Percentiles rank a stretch among this genome's conserved stretches.
These are phyloP conservation scores for Hedychridium roseum DNA, from an alignment of 2,888 invertebrate genomes.

Conservation along the genomic window DNA sequence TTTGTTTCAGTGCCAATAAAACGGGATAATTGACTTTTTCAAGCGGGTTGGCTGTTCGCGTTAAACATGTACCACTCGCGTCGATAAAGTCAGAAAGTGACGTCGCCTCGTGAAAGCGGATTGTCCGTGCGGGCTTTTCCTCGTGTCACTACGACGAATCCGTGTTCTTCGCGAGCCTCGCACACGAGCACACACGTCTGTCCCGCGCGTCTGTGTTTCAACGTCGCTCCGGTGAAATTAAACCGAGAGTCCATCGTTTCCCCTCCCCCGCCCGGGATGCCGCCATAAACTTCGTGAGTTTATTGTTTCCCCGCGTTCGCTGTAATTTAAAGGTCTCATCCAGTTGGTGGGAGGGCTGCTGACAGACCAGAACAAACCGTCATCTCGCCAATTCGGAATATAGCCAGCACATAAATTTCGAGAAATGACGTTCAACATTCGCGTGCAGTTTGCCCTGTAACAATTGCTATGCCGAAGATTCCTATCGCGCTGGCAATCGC, in stretches of 20 bases:
- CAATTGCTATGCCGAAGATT: too few relatives aligned
- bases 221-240: constrained; percentile 30
- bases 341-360: too few relatives aligned
- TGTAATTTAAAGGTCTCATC: constrained; percentile 38
- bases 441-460: too few relatives aligned
- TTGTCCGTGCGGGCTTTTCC: constrained; percentile 4
- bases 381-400: too few relatives aligned
- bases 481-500: too few relatives aligned
- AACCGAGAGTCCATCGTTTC: constrained; percentile 31
- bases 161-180: constrained; percentile 16
- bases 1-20: too few relatives aligned
- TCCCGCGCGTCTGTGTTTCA: constrained; percentile 15
- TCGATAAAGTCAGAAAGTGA: not conserved
- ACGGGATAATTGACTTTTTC: too few relatives aligned
- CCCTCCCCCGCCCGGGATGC: constrained; percentile 26
- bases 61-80: not conserved
- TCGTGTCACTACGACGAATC: constrained; percentile 6
- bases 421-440: too few relatives aligned
- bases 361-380: too few relatives aligned
- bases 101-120: not conserved
- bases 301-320: constrained; percentile 38
- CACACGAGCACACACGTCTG: constrained; percentile 5
- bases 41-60: too few relatives aligned
- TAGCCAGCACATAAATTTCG: too few relatives aligned
- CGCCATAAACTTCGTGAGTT: constrained; percentile 38